These are phyloP conservation scores for Heliconius himera DNA, from an alignment of 1,140 invertebrate genomes.

Conservation along the genomic window DNA sequence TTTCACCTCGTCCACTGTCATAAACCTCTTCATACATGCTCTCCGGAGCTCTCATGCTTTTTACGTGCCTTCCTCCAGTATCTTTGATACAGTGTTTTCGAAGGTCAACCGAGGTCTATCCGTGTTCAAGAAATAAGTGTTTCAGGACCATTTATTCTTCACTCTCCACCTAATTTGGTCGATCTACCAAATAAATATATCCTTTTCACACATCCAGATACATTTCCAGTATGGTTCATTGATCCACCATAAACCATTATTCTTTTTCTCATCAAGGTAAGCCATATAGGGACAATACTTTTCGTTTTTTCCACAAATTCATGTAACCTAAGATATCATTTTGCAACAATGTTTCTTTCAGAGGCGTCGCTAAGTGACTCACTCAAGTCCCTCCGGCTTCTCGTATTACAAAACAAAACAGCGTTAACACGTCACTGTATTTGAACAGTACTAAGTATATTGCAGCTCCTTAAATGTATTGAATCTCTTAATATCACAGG, in stretches of 20 bases:
- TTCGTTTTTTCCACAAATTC: conserved; percentile 7
- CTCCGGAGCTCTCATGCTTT: too few relatives aligned
- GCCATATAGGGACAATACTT: not conserved
- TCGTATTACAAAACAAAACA: conserved; percentile 33
- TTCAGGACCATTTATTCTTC: too few relatives aligned
- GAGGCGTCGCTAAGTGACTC: conserved; percentile 7
- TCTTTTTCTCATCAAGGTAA: not conserved
- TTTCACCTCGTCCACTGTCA: too few relatives aligned
- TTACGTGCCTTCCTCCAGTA: too few relatives aligned
- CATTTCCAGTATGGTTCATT: not conserved
- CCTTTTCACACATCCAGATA: not conserved
- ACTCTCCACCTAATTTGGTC: too few relatives aligned
- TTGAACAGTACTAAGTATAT: not conserved
- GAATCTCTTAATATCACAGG: not conserved
- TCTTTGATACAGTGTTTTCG: too few relatives aligned
- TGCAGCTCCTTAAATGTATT: not conserved
- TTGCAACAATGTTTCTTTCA: conserved; percentile 18
- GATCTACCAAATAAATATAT: not conserved
- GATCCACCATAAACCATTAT: not conserved
- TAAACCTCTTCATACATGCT: too few relatives aligned
- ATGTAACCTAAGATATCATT: conserved; percentile 27
- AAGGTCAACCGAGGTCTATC: too few relatives aligned
- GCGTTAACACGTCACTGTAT: conserved; percentile 19
- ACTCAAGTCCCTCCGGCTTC: conserved; percentile 22
- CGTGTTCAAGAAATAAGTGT: too few relatives aligned